phyloP scores from a whole-genome alignment of 2,113 vertebrate genomes.

The Mirounga angustirostris region DNA sequence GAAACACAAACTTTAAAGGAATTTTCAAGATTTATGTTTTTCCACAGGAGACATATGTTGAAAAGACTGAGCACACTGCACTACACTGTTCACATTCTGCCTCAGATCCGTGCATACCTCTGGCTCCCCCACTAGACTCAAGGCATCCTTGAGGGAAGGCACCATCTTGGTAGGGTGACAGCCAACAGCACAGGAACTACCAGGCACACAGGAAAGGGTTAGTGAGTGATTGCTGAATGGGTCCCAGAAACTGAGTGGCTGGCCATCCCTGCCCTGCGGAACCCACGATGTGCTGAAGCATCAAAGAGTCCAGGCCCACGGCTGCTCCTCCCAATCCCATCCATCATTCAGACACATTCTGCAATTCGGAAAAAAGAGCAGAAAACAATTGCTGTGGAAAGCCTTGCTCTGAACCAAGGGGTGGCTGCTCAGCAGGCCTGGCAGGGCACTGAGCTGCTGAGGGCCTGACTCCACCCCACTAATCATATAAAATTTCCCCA shows the following conservation, averaged over 20 bases:
- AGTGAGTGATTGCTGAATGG: neutral
- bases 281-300: neutral
- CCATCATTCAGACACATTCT: slow-evolving; percentile 39
- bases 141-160: neutral
- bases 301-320: neutral
- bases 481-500: slow-evolving; percentile 72
- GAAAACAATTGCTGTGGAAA: neutral
- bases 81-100: slow-evolving; percentile 55
- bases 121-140: neutral
- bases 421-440: neutral
- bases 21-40: slow-evolving; percentile 81
- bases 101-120: neutral
- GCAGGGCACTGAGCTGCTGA: neutral
- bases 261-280: neutral
- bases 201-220: no score
- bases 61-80: slow-evolving; percentile 59
- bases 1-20: slow-evolving; percentile 82
- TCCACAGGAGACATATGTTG: slow-evolving; percentile 79
- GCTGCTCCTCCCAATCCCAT: neutral
- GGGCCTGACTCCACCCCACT: slow-evolving; percentile 62
- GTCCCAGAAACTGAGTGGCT: neutral
- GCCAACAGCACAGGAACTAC: neutral
- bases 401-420: slow-evolving; percentile 42
- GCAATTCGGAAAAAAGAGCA: neutral
- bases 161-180: neutral